Evolutionary conservation across 2,797 vertebrate genomes (phyloP).

Genomic region (Dermochelys coriacea): DNA sequence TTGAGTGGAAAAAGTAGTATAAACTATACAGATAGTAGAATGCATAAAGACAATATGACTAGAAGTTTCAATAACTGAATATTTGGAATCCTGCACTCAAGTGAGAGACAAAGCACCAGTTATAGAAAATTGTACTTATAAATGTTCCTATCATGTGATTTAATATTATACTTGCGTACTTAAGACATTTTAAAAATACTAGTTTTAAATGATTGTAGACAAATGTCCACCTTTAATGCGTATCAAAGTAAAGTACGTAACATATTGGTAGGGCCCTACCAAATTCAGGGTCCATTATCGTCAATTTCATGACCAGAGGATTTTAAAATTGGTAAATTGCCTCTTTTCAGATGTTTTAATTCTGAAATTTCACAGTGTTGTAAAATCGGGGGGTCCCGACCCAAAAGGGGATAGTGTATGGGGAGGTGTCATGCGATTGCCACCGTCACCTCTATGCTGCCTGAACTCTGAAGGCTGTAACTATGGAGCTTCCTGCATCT

Average conservation of each 20-base stretch:
- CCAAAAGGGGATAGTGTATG: too few species aligned
- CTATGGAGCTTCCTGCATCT: too few species aligned
- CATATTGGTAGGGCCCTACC: neutral
- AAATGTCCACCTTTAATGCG: neutral
- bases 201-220: too few species aligned
- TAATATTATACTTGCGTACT: neutral
- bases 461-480: too few species aligned
- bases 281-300: too few species aligned
- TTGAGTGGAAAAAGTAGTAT: conserved; percentile 31
- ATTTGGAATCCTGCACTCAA: neutral
- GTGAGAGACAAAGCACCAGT: neutral
- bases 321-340: too few species aligned
- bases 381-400: too few species aligned
- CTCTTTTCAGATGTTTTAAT: too few species aligned
- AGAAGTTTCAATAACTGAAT: neutral
- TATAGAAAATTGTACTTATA: neutral
- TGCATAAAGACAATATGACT: neutral
- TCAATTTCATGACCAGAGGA: too few species aligned
- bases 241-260: neutral
- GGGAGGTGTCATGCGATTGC: too few species aligned
- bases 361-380: too few species aligned
- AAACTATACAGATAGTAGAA: neutral
- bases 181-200: neutral
- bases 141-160: neutral
- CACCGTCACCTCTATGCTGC: too few species aligned